Percentiles rank a stretch among this genome's conserved stretches.
Conservation (phyloP, 2,888 invertebrate genomes). For the Metellina segmentata region DNA sequence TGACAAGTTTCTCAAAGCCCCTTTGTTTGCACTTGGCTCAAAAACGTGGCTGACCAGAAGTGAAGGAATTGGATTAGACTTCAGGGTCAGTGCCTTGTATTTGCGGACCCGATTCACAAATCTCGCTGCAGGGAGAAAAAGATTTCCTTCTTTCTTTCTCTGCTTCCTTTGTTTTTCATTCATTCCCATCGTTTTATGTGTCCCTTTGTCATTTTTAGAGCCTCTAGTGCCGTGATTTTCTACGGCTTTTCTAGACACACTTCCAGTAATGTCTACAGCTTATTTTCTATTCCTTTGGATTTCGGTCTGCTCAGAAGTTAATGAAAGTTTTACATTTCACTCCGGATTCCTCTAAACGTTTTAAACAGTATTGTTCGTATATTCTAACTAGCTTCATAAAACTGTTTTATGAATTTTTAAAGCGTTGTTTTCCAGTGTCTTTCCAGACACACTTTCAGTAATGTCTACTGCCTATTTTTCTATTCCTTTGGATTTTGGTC, state of each 20-base stretch:
- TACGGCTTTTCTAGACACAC: not conserved
- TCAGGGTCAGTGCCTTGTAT: conserved; percentile 49
- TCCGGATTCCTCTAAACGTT: no score
- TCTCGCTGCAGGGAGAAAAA: conserved; percentile 24
- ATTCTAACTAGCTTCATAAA: no score
- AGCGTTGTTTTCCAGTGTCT: no score
- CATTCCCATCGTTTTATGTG: conserved; percentile 3
- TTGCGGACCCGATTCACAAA: conserved; percentile 47
- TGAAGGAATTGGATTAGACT: conserved; percentile 59
- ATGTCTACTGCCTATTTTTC: no score
- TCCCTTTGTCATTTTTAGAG: conserved; percentile 25
- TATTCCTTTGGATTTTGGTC: no score
- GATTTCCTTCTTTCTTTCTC: conserved; percentile 13
- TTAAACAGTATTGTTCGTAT: no score
- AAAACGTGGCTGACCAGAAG: conserved; percentile 49
- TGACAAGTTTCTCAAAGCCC: conserved; percentile 40
- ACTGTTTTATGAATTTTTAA: no score
- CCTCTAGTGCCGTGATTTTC: conserved; percentile 12
- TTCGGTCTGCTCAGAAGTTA: not conserved
- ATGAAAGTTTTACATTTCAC: not conserved
- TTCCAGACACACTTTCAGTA: no score
- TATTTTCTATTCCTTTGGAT: no score
- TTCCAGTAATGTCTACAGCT: not conserved
- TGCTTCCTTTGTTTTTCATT: conserved; percentile 17
- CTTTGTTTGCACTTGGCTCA: conserved; percentile 55